These are phyloP conservation scores for Scophthalmus maximus DNA, from an alignment of 2,113 vertebrate genomes.

Conservation along the genomic window DNA sequence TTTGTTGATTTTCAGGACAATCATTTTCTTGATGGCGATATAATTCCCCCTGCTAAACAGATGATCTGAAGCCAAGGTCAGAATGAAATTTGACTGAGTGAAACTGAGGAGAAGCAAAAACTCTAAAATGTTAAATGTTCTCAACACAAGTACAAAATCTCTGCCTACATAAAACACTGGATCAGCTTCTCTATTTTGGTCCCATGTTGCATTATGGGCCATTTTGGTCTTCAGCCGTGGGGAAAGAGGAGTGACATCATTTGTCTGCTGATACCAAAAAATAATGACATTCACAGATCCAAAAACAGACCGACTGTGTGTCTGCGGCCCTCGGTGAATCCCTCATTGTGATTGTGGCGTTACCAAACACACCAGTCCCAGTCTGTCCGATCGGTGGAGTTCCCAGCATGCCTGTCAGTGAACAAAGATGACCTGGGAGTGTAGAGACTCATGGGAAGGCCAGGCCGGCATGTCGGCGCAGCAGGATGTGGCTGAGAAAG, in stretches of 20 bases:
- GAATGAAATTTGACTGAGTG: background rate
- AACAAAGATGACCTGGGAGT: slow-evolving; percentile 57
- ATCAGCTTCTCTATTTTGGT: background rate
- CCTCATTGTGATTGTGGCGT: slow-evolving; percentile 22
- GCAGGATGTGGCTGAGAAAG: slow-evolving; percentile 60
- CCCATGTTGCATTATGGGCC: background rate
- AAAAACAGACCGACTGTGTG: background rate
- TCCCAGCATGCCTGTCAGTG: slow-evolving; percentile 45
- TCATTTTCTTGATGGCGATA: background rate
- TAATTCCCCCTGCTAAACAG: background rate
- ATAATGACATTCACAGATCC: slow-evolving; percentile 4
- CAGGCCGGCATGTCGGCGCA: background rate
- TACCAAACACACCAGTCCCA: background rate
- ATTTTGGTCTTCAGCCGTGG: background rate
- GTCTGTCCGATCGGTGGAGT: slow-evolving; percentile 27
- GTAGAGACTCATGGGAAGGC: slow-evolving; percentile 57
- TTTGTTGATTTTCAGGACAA: background rate
- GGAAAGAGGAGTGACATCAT: background rate
- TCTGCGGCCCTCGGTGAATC: slow-evolving; percentile 36
- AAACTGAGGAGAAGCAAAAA: too few relatives aligned
- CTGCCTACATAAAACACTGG: too few relatives aligned
- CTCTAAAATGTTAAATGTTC: too few relatives aligned
- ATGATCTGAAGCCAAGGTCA: background rate
- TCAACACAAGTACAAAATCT: too few relatives aligned
- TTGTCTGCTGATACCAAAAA: background rate